Percentiles rank a stretch among this genome's conserved stretches.
phyloP scores from a whole-genome alignment of 2,113 vertebrate species.

The Loxodonta africana region DNA sequence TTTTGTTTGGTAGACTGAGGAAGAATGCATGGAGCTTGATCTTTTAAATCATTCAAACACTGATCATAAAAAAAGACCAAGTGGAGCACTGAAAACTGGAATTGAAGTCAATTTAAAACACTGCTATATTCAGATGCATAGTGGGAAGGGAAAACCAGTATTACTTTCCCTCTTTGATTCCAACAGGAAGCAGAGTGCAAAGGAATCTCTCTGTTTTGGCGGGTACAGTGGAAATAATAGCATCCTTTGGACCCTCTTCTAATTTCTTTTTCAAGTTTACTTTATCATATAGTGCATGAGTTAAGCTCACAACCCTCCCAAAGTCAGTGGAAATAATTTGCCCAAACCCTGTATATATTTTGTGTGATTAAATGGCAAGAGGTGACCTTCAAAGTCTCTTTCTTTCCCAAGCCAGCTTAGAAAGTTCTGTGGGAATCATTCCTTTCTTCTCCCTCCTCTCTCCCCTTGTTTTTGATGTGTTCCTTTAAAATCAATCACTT shows the following conservation, averaged over 20 bases:
- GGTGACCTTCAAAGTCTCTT: slow-evolving; percentile 50
- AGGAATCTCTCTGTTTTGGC: background rate
- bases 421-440: slow-evolving; percentile 13
- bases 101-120: background rate
- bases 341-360: background rate
- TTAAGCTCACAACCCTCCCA: background rate
- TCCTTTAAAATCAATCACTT: slow-evolving; percentile 68
- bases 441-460: background rate
- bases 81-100: background rate
- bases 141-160: background rate
- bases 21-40: background rate
- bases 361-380: background rate
- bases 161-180: background rate
- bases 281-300: background rate
- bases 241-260: background rate
- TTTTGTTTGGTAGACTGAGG: background rate
- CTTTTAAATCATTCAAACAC: background rate
- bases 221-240: background rate
- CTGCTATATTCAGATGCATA: background rate
- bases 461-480: slow-evolving; percentile 51
- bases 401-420: slow-evolving; percentile 16
- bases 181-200: background rate
- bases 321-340: background rate
- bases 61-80: background rate
- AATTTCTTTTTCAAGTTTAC: background rate